Evolutionary conservation across 1,140 invertebrate genomes (phyloP).

Genomic region (Chironomus tepperi): DNA sequence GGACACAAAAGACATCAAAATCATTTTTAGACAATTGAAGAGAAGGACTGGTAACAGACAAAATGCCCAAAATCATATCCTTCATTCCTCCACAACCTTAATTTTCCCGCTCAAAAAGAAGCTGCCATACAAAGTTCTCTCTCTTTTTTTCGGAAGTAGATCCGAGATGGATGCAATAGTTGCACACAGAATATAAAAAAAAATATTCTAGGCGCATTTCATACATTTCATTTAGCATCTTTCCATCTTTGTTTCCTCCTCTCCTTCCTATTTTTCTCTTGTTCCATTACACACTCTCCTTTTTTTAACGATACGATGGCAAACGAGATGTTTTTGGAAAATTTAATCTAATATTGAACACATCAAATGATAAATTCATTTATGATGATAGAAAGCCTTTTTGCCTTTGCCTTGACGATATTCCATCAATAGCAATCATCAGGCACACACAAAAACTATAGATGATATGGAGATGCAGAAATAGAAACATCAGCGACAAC

Average conservation of each 20-base stretch:
- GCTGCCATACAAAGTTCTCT: neutral
- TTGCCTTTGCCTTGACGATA: neutral
- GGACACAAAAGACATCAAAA: too few relatives aligned
- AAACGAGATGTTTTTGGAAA: slow-evolving; percentile 21
- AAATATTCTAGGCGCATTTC: neutral
- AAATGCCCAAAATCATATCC: too few relatives aligned
- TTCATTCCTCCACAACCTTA: too few relatives aligned
- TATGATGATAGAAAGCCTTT: slow-evolving; percentile 21
- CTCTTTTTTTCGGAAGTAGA: neutral
- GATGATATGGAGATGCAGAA: too few relatives aligned
- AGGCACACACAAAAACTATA: too few relatives aligned
- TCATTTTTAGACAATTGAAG: too few relatives aligned
- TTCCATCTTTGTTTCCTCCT: neutral
- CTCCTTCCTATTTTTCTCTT: neutral
- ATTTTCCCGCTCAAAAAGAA: neutral
- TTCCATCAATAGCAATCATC: neutral
- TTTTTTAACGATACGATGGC: neutral
- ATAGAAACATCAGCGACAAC: neutral
- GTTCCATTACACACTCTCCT: neutral
- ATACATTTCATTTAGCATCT: slow-evolving; percentile 1
- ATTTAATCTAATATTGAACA: slow-evolving; percentile 24
- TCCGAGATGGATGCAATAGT: neutral
- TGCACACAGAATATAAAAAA: neutral
- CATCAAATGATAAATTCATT: slow-evolving; percentile 24
- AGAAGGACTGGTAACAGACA: too few relatives aligned